These are phyloP conservation scores for Tachuris rubrigastra DNA, from an alignment of 2,113 vertebrate genomes.

Conservation along the genomic window DNA sequence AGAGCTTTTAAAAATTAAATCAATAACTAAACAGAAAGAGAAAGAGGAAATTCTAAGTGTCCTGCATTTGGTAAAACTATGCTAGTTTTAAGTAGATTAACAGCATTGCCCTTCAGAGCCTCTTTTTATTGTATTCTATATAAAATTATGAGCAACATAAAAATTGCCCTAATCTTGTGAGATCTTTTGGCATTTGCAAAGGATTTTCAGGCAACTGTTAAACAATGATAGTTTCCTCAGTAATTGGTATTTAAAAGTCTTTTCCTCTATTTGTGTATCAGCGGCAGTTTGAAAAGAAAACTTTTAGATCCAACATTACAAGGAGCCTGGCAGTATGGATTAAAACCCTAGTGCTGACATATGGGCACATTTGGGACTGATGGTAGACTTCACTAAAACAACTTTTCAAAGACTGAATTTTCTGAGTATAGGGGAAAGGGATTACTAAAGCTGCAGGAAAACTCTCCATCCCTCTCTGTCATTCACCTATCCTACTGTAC, in stretches of 20 bases:
- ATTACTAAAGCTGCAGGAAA: background rate
- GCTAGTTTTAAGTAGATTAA: background rate
- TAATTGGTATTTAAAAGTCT: background rate
- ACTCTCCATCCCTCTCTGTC: background rate
- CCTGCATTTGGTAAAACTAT: background rate
- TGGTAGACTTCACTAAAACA: background rate
- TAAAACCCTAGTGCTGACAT: background rate
- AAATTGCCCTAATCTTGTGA: background rate
- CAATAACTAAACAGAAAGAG: background rate
- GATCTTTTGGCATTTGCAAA: background rate
- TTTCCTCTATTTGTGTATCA: background rate
- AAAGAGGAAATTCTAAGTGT: background rate
- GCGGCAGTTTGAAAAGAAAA: background rate
- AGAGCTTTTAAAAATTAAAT: background rate
- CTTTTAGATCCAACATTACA: background rate
- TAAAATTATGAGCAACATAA: background rate
- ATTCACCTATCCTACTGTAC: background rate
- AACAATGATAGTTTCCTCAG: conserved; percentile 14
- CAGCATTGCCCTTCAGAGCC: background rate
- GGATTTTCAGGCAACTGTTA: background rate
- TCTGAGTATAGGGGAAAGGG: background rate
- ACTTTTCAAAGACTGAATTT: background rate
- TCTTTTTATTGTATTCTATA: background rate
- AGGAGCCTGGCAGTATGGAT: background rate
- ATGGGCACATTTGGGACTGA: background rate